Evolutionary conservation across 2,797 vertebrate genomes (phyloP), one percentile per base, ranked within the genome.

Genomic region (Pyrocephalus nanus): DNA sequence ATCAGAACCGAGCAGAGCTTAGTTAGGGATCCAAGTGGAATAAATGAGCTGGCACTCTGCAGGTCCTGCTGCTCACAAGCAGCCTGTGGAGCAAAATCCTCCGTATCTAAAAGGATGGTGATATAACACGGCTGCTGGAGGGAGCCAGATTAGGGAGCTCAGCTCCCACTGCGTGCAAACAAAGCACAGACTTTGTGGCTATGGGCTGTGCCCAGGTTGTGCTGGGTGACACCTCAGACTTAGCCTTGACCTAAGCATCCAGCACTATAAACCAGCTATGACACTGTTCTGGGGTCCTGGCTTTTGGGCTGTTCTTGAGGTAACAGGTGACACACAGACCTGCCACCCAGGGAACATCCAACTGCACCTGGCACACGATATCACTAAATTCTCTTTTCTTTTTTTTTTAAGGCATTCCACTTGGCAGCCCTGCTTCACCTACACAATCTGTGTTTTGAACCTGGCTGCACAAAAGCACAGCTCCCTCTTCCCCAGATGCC

Each of bases 141-240:
- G 57, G 53, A 70, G 78, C 7, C 64, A 91, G 87, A 93, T 62
- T 60, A 89, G 61, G 36, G 53, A 96, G 81, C 69, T 92, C 89
- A 61, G 84, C 81, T 93, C 81, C 58, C 64, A 55, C 71, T 11
- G 9, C 85, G 42, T 2, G 57, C 91, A 96, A 96, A 92, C 87
- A 95, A 57, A 95, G 58, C 53, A 42, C 78, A 93, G 92, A 91
- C 91, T 94, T 29, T 8, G 57, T 77, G 91, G 78, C 94, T 92
- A 17, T 4, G 4, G 54, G 53, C 54, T 2, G 13, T 3, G 4
- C 53, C 43, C 8, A 84, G 79, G 40, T 4, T 30, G 53, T 27
- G 38, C 62, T 76, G 58, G 42, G 42, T 5, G 1, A 81, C 65
- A 67, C 78, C 61, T 65, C 38, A 22, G 74, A 15, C 40, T 62